Evolutionary conservation across 2,888 invertebrate genomes (phyloP), one percentile per base, ranked within the genome.

Genomic region (Cepaea hortensis): DNA sequence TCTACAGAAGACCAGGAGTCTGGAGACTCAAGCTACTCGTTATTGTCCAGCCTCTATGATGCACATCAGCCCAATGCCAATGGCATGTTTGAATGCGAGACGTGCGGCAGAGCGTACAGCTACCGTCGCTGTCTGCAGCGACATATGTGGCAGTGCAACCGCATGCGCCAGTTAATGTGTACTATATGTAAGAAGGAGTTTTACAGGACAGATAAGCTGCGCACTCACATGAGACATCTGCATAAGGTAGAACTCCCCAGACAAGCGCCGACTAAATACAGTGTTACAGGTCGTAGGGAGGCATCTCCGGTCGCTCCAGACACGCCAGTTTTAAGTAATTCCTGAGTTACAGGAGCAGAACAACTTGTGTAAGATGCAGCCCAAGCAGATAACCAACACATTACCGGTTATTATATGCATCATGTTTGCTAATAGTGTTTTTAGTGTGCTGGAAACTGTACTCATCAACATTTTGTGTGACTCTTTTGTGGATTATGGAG

Each of bases 31-130:
- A 62, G 62, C 35, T 62, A 62, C 35, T 11, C 6, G 13, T 62
- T 35, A 62, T 13, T 35, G 62, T 13, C 11, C 62, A 62, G 79
- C 62, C 61, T 15, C 0, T n/a, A 79, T 23, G 62, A 62, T 55
- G 3, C 77, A n/a, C 55, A 55, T 1, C 84, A 72, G 35, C 50
- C 84, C 13, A 84, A 84, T 6, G 76, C 76, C 72, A 80, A 35
- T n/a, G 79, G 85, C 79, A 76, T 79, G 48, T 83, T 65, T 46
- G 83, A 80, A 13, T 87, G 87, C 23, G 72, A 84, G 70, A 70
- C 15, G 1, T 87, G 87, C 77, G 87, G 87, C 13, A 84, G 80
- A 50, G 87, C 79, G 6, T 87, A 87, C 62, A 80, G 80, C 9
- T 87, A 84, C 68, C 6, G 62, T 35, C 55, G 79, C 15, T 79